Conservation (phyloP, 1,140 invertebrate genomes). For the Druon quercuslanigerum region DNA sequence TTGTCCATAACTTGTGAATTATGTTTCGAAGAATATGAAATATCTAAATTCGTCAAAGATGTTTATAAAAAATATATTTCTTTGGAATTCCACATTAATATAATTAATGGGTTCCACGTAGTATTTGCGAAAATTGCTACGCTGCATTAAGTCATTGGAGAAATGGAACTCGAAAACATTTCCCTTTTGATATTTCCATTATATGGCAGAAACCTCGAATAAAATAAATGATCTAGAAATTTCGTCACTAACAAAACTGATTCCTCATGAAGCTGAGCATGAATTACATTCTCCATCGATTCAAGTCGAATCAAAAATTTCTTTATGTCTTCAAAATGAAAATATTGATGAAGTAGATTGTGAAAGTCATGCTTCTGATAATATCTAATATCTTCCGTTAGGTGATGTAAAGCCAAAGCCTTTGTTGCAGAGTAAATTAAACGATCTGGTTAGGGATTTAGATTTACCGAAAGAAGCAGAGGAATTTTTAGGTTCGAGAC, state of each 20-base stretch:
- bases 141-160: neutral
- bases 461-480: too few species aligned
- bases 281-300: neutral
- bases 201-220: neutral
- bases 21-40: too few species aligned
- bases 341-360: too few species aligned
- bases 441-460: too few species aligned
- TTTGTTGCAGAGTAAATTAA: too few species aligned
- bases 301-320: constrained; percentile 1
- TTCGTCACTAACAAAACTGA: neutral
- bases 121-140: neutral
- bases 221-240: neutral
- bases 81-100: neutral
- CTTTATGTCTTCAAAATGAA: too few species aligned
- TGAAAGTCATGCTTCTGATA: too few species aligned
- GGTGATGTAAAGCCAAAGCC: too few species aligned
- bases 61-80: neutral
- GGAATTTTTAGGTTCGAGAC: too few species aligned
- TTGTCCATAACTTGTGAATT: too few species aligned
- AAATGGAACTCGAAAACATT: neutral
- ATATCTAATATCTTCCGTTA: too few species aligned
- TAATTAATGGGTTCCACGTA: neutral
- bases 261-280: neutral
- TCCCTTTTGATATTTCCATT: neutral
- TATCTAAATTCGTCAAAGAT: too few species aligned